Evolutionary conservation across 2,888 invertebrate genomes (phyloP).

Genomic region (Ochropleura leucogaster): DNA sequence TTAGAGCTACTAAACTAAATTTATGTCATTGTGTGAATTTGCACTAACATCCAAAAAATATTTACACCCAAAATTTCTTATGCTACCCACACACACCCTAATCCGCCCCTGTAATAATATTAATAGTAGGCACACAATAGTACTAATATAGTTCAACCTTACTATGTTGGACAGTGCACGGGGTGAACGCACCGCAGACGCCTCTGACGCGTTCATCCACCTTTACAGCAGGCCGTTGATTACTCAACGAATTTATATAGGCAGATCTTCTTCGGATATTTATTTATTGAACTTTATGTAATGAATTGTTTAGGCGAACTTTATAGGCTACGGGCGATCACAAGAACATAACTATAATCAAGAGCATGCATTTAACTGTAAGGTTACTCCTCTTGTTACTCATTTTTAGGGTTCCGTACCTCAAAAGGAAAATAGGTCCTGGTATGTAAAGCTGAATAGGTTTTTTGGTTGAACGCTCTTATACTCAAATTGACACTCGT

Average conservation of each 20-base stretch:
- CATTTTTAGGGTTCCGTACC: no score
- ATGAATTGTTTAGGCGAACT: background rate
- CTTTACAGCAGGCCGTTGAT: conserved; percentile 65
- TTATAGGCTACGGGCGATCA: background rate
- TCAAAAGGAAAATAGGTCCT: no score
- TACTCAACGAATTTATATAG: conserved; percentile 73
- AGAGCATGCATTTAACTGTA: background rate
- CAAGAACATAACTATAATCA: conserved; percentile 1
- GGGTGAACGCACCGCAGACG: conserved; percentile 73
- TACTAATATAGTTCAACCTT: conserved; percentile 74
- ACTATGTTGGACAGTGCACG: conserved; percentile 61
- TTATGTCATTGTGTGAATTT: background rate
- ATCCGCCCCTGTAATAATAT: conserved; percentile 52
- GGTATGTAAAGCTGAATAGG: no score
- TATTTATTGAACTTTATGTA: conserved; percentile 23
- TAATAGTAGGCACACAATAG: conserved; percentile 65
- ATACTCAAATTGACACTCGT: background rate
- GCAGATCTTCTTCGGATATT: conserved; percentile 55
- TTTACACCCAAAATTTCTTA: background rate
- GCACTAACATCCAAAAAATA: no score
- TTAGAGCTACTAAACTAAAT: background rate
- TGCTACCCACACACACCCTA: conserved; percentile 2
- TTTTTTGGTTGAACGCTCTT: no score
- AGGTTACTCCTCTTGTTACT: background rate
- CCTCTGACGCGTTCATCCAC: conserved; percentile 68